Conservation (phyloP, 2,113 vertebrate species). For the Lophius piscatorius region DNA sequence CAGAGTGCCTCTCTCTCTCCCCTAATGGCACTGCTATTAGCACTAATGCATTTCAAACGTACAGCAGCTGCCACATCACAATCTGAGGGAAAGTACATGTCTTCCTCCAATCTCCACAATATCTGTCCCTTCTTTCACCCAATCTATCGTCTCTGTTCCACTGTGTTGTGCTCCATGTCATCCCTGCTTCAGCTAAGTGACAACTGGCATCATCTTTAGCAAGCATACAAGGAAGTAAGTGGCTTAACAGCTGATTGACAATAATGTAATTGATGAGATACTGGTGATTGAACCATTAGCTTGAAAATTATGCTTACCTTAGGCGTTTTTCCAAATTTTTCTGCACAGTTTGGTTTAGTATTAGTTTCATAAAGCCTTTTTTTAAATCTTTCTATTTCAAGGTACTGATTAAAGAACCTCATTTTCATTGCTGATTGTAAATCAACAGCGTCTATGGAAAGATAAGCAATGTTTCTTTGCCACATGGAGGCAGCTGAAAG, state of each 20-base stretch:
- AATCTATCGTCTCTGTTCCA: slow-evolving; percentile 44
- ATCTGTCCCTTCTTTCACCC: slow-evolving; percentile 53
- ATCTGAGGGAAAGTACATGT: slow-evolving; percentile 81
- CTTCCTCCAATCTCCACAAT: slow-evolving; percentile 68
- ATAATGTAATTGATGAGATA: slow-evolving; percentile 10
- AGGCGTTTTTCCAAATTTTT: neutral
- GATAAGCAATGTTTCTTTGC: too few relatives aligned
- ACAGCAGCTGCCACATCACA: slow-evolving; percentile 85
- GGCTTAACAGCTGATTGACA: slow-evolving; percentile 6
- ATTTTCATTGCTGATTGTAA: neutral
- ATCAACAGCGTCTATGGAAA: neutral
- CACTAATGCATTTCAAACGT: slow-evolving; percentile 89
- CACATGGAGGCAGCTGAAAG: too few relatives aligned
- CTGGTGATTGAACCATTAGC: slow-evolving; percentile 7
- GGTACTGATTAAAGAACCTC: too few relatives aligned
- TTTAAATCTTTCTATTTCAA: too few relatives aligned
- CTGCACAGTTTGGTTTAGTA: neutral
- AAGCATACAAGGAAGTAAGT: too few relatives aligned
- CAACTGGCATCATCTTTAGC: slow-evolving; percentile 24
- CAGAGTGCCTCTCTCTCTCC: slow-evolving; percentile 77
- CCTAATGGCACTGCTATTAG: slow-evolving; percentile 91
- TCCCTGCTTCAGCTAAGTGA: slow-evolving; percentile 21
- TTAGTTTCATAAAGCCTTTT: slow-evolving; percentile 3
- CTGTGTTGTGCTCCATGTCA: slow-evolving; percentile 34
- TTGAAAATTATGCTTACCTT: neutral